Conservation (phyloP, 2,797 vertebrate species). For the Xenops minutus region DNA sequence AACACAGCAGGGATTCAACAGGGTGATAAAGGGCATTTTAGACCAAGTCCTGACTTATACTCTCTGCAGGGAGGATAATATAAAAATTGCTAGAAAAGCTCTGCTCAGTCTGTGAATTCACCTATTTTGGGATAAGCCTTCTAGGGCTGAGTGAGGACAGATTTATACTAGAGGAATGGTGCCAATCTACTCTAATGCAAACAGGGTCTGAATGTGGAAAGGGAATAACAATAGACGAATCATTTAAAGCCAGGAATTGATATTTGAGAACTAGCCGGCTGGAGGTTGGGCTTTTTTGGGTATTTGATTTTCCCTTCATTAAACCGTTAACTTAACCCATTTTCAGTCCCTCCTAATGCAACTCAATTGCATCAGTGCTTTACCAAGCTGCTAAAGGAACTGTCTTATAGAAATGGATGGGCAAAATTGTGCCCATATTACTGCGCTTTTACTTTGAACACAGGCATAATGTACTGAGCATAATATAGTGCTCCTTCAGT, state of each 20-base stretch:
- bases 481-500: not conserved
- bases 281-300: not conserved
- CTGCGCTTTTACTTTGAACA: not conserved
- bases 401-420: not conserved
- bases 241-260: constrained; percentile 9
- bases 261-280: not conserved
- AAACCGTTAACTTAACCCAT: not conserved
- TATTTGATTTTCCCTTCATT: constrained; percentile 31
- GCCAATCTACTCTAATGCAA: not conserved
- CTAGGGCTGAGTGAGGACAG: not conserved
- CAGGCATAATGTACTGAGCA: not conserved
- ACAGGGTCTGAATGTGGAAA: not conserved
- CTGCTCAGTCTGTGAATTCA: not conserved
- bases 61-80: not conserved
- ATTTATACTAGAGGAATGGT: not conserved
- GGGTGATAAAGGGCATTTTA: constrained; percentile 52
- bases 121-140: constrained; percentile 2
- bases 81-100: constrained; percentile 4
- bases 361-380: not conserved
- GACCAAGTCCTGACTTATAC: not conserved
- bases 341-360: not conserved
- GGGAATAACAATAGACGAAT: not conserved
- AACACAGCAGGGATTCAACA: constrained; percentile 43
- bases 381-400: not conserved
- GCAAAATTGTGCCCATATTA: not conserved